Evolutionary conservation across 2,888 invertebrate genomes (phyloP), one percentile per base, ranked within the genome.

Genomic region (Spialia ferax): DNA sequence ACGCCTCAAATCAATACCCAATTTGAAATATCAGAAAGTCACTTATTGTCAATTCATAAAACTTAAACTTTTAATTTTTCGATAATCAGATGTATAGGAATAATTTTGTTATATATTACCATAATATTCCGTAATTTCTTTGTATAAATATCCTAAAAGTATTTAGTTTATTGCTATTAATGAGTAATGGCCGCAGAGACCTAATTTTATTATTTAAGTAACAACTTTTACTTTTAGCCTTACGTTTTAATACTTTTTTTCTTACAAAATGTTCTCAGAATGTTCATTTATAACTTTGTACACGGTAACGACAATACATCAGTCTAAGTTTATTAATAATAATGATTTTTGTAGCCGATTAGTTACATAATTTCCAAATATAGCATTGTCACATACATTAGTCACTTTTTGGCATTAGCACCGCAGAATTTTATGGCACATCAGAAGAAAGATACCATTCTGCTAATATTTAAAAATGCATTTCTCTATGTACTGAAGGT

Each of bases 381-480:
- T 23, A 52, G 20, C 23, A 10, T 20, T 18, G 18, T 45, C 50
- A 52, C 11, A 52, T 6, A 7, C 7, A 23, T 23, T 56, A 22
- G 22, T 38, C 22, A 57, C 15, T 35, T 38, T 22, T 52, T 52
- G 50, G 48, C 26, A 20, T 38, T 50, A 65, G 65, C 65, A 65
- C 65, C 65, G 6, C 26, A 54, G 52, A 50, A 52, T 52, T 52
- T 26, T 59, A 65, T 65, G 65, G 65, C 65, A 65, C 65, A 52
- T 59, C 35, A 35, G 52, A 59, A 59, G 57, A 65, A 57, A 22
- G 52, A 54, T 59, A 52, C 57, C 23, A 57, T 50, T 35, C n/a
- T 50, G 18, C 15, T 48, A 63, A 52, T 48, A 48, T 29, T 50
- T 56, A 48, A 55, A 57, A 56, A 57, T 64, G 45, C 55, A 15